Percentiles rank a stretch among this genome's conserved stretches.
These are phyloP conservation scores for Ciona savignyi DNA, from an alignment of 23 tunicate genomes.

Conservation along the genomic window DNA sequence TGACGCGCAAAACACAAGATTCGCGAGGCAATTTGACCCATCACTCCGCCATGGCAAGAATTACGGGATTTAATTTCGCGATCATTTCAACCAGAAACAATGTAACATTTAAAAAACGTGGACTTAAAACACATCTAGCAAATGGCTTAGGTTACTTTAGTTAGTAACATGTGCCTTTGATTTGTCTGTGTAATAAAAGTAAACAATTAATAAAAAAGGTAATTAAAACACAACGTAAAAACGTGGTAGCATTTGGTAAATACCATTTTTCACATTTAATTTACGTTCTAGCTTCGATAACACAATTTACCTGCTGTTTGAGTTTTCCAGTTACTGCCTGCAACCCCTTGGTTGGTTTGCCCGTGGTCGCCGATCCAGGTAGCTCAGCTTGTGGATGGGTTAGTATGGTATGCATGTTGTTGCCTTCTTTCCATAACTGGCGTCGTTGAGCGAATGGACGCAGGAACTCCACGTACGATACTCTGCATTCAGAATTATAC, in stretches of 20 bases:
- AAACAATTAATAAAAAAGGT: no score
- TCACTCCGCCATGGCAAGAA: background rate
- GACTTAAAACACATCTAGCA: no score
- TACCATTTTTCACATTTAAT: no score
- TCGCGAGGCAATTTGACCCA: background rate
- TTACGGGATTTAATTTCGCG: background rate
- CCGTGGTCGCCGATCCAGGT: slow-evolving; percentile 33
- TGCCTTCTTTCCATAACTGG: slow-evolving; percentile 73
- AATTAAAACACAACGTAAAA: no score
- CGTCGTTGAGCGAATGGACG: slow-evolving; percentile 94
- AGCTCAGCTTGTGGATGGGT: slow-evolving; percentile 75
- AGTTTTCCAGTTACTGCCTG: slow-evolving; percentile 73
- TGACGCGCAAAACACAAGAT: background rate
- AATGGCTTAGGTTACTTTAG: no score
- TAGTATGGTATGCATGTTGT: slow-evolving; percentile 72
- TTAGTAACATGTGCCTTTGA: no score
- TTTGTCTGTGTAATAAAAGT: no score
- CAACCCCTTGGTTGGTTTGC: slow-evolving; percentile 64
- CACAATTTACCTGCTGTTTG: slow-evolving; percentile 44
- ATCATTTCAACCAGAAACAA: background rate
- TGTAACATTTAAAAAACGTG: background rate
- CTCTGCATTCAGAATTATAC: no score
- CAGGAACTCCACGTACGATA: slow-evolving; percentile 94
- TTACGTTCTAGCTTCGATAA: no score
- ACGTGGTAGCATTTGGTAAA: no score